These are phyloP conservation scores for Loxodonta africana DNA, from an alignment of 2,113 vertebrate genomes.

Conservation along the genomic window DNA sequence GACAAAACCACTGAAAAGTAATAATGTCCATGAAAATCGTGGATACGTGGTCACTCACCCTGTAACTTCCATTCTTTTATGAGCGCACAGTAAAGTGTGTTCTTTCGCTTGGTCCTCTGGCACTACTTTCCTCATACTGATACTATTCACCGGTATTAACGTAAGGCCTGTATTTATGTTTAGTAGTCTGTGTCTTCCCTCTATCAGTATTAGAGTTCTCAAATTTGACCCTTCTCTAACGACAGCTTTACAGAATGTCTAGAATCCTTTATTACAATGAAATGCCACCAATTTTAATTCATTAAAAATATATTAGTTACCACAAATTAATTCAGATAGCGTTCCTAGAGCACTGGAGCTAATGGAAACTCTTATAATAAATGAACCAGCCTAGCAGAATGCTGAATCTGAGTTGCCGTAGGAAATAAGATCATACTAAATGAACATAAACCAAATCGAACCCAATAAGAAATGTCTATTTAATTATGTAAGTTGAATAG, in stretches of 20 bases:
- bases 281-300: not conserved
- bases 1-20: not conserved
- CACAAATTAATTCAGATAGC: not conserved
- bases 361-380: not conserved
- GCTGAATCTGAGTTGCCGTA: not conserved
- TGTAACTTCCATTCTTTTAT: not conserved
- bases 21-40: not conserved
- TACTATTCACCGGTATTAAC: not conserved
- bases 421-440: not conserved
- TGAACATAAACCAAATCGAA: not conserved
- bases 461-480: not conserved
- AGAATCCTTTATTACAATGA: conserved; percentile 9
- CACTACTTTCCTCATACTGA: not conserved
- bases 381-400: not conserved
- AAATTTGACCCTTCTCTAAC: not conserved
- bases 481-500: not conserved
- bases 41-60: not conserved
- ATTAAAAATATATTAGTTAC: not conserved
- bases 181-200: not conserved
- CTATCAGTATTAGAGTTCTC: not conserved
- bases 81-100: not conserved
- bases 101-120: not conserved
- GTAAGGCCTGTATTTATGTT: not conserved
- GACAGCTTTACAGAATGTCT: not conserved
- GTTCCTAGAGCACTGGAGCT: not conserved